Percentiles rank a stretch among this genome's conserved stretches.
phyloP scores from a whole-genome alignment of 2,888 invertebrate species.

The Leucophenga maculata region DNA sequence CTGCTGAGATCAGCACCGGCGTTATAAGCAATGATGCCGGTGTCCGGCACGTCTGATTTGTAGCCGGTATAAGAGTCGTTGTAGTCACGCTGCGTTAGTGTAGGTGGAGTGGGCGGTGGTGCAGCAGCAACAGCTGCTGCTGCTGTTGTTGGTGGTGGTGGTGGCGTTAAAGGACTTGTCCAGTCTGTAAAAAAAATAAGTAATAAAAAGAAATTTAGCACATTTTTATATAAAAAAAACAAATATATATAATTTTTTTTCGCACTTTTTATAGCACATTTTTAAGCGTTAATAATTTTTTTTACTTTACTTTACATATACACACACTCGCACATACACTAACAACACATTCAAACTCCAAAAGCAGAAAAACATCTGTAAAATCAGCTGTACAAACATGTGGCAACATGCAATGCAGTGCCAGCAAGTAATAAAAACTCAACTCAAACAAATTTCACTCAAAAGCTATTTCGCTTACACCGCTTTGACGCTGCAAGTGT shows the following conservation, averaged over 20 bases:
- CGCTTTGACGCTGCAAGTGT: constrained; percentile 36
- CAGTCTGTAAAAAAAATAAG: constrained; percentile 61
- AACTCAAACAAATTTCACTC: not conserved
- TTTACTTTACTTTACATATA: constrained; percentile 37
- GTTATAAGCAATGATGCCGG: constrained; percentile 19
- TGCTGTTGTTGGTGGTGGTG: constrained; percentile 46
- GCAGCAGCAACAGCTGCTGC: constrained; percentile 29
- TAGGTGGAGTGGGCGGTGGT: constrained; percentile 14
- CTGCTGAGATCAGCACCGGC: not conserved
- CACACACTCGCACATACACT: constrained; percentile 37
- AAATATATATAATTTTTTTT: constrained; percentile 18
- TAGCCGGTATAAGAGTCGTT: not conserved
- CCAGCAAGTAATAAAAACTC: constrained; percentile 44
- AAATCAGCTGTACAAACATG: not conserved
- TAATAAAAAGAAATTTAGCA: constrained; percentile 18
- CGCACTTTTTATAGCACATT: too few relatives aligned
- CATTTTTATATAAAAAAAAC: constrained; percentile 28
- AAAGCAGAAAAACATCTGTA: too few relatives aligned
- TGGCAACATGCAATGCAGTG: not conserved
- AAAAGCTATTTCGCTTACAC: constrained; percentile 40
- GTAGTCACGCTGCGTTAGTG: constrained; percentile 24
- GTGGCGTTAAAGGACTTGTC: constrained; percentile 71
- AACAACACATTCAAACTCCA: not conserved
- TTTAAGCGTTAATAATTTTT: too few relatives aligned
- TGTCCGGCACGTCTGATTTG: constrained; percentile 20